A percentile compares a stretch with the other conserved stretches of the same genome.
phyloP scores from a whole-genome alignment of 2,888 invertebrate species.

The Carabus problematicus region DNA sequence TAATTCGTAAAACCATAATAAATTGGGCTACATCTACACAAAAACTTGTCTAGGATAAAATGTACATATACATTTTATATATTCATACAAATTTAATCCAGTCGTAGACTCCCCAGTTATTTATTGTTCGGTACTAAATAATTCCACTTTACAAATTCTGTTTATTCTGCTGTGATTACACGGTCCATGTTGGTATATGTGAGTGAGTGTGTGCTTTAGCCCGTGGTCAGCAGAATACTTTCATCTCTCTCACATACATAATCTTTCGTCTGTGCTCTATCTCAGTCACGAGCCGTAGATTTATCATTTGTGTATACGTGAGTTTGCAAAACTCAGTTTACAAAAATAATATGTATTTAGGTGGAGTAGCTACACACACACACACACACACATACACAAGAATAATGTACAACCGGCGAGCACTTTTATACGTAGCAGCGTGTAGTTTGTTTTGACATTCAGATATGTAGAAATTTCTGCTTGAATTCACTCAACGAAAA shows the following conservation, averaged over 20 bases:
- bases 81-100: too few species aligned
- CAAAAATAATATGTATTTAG: constrained; percentile 38
- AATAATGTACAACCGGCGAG: too few species aligned
- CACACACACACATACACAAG: too few species aligned
- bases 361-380: background rate
- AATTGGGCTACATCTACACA: too few species aligned
- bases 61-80: too few species aligned
- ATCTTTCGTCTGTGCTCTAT: background rate
- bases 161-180: constrained; percentile 27
- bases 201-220: constrained; percentile 17
- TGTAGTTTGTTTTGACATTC: too few species aligned
- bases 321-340: constrained; percentile 17
- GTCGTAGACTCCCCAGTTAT: too few species aligned
- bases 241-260: background rate
- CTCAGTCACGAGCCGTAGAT: constrained; percentile 11
- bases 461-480: too few species aligned
- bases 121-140: background rate
- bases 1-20: too few species aligned
- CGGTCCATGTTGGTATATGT: background rate
- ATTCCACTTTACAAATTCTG: constrained; percentile 28
- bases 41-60: too few species aligned
- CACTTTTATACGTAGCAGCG: too few species aligned
- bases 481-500: too few species aligned
- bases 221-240: constrained; percentile 20
- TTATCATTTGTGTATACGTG: constrained; percentile 30